Evolutionary conservation across 1,140 invertebrate species (phyloP).

Genomic region (Scaptomyza montana): DNA sequence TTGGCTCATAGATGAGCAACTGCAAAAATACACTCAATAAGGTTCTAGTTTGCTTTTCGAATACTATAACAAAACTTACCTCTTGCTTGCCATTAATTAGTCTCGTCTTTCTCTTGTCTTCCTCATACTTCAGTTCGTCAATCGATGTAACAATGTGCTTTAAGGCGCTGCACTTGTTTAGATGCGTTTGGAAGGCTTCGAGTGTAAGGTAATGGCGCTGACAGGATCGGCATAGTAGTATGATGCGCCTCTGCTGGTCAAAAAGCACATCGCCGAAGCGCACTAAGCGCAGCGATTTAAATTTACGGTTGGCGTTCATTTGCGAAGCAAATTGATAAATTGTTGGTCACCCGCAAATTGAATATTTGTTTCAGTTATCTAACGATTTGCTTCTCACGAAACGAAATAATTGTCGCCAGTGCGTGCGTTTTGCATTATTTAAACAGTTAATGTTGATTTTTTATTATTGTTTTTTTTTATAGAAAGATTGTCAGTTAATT

Average conservation of each 20-base stretch:
- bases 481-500: no score
- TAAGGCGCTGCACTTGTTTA: slow-evolving; percentile 40
- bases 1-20: slow-evolving; percentile 62
- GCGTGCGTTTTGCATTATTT: slow-evolving; percentile 1
- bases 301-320: slow-evolving; percentile 57
- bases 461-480: no score
- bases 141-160: slow-evolving; percentile 49
- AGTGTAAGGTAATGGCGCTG: slow-evolving; percentile 48
- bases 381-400: not conserved
- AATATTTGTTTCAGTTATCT: no score
- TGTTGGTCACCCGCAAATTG: no score
- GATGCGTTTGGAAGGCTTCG: slow-evolving; percentile 46
- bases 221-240: slow-evolving; percentile 62
- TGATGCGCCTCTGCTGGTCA: slow-evolving; percentile 59
- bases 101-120: slow-evolving; percentile 48
- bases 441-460: slow-evolving; percentile 1
- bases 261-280: slow-evolving; percentile 60
- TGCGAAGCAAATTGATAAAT: not conserved
- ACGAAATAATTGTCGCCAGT: not conserved
- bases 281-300: slow-evolving; percentile 47
- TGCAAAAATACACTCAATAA: not conserved
- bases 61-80: slow-evolving; percentile 36
- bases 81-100: slow-evolving; percentile 48
- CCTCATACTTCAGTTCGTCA: slow-evolving; percentile 49
- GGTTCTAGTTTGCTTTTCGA: not conserved